These are phyloP conservation scores for Caenorhabditis drosophilae DNA, from an alignment of 2,888 invertebrate genomes.

Conservation along the genomic window DNA sequence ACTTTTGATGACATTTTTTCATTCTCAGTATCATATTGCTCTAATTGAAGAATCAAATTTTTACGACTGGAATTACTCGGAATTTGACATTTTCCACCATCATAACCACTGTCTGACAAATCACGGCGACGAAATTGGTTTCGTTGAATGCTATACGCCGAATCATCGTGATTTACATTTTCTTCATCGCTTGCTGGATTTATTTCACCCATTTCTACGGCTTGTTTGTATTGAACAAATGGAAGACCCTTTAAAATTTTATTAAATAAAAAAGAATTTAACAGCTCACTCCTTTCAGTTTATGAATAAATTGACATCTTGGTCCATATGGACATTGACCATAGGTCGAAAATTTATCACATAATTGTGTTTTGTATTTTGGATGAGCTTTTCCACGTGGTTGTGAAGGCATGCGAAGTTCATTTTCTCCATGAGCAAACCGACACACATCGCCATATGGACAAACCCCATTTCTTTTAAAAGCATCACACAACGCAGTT, in stretches of 20 bases:
- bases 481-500: slow-evolving; percentile 67
- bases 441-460: slow-evolving; percentile 60
- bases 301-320: slow-evolving; percentile 57
- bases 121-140: slow-evolving; percentile 4
- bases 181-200: slow-evolving; percentile 53
- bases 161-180: slow-evolving; percentile 37
- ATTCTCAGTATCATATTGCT: slow-evolving; percentile 1
- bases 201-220: slow-evolving; percentile 39
- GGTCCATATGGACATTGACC: slow-evolving; percentile 55
- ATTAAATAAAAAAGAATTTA: neutral
- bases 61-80: neutral
- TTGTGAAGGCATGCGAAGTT: slow-evolving; percentile 57
- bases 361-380: slow-evolving; percentile 57
- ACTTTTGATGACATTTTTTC: too few relatives aligned
- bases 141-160: slow-evolving; percentile 7
- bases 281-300: slow-evolving; percentile 37
- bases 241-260: slow-evolving; percentile 44
- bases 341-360: slow-evolving; percentile 51
- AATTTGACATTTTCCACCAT: slow-evolving; percentile 5
- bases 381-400: slow-evolving; percentile 57
- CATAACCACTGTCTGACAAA: slow-evolving; percentile 31
- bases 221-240: slow-evolving; percentile 49
- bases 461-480: slow-evolving; percentile 49
- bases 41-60: slow-evolving; percentile 5
- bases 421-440: slow-evolving; percentile 65